Evolutionary conservation across 2,888 invertebrate species (phyloP).

Genomic region (Gisinianus flammeolus): DNA sequence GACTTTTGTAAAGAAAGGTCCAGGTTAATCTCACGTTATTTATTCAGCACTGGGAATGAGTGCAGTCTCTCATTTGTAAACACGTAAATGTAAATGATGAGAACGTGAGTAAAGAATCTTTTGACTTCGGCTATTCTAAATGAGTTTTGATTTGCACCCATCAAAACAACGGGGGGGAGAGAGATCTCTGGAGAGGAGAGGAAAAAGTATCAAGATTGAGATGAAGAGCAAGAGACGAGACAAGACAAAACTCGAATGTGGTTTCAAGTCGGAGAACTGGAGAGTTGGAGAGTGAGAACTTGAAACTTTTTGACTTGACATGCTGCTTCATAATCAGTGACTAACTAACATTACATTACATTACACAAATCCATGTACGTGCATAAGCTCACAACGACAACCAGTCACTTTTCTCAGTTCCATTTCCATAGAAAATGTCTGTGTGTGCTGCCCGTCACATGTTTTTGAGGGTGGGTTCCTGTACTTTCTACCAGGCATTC

Average conservation of each 20-base stretch:
- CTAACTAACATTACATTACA: conserved; percentile 37
- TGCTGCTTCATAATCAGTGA: conserved; percentile 36
- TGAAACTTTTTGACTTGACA: conserved; percentile 29
- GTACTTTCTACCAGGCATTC: background rate
- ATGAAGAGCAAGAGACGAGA: no score
- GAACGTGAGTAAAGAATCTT: background rate
- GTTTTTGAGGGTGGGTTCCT: conserved; percentile 34
- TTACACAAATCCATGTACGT: conserved; percentile 21
- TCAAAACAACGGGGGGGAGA: background rate
- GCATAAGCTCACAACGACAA: conserved; percentile 13
- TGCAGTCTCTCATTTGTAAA: background rate
- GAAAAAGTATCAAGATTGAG: background rate
- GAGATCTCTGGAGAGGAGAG: background rate
- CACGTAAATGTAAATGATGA: background rate
- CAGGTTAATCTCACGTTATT: background rate
- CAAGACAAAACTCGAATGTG: background rate
- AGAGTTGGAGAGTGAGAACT: conserved; percentile 9
- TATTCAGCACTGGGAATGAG: background rate
- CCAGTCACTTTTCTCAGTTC: background rate
- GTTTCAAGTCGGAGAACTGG: background rate
- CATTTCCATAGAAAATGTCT: conserved; percentile 18
- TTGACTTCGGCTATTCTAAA: background rate
- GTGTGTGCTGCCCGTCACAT: conserved; percentile 44
- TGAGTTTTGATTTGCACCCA: background rate
- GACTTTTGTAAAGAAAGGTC: background rate